These are phyloP conservation scores for Flexamia atlantica DNA, from an alignment of 2,888 invertebrate genomes.

Conservation along the genomic window DNA sequence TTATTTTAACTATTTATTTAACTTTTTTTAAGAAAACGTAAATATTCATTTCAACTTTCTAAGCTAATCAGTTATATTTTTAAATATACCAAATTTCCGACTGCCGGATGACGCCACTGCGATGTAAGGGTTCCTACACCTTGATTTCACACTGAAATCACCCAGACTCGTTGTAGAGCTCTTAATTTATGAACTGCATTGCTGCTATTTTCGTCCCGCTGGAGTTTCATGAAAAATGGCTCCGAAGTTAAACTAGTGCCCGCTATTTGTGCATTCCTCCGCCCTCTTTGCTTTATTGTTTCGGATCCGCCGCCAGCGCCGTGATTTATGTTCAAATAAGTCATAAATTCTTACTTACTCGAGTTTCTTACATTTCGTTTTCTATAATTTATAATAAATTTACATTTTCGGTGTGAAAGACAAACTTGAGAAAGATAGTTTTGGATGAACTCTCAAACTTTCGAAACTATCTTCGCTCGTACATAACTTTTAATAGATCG, in stretches of 20 bases:
- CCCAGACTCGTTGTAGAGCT: background rate
- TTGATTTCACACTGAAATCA: constrained; percentile 47
- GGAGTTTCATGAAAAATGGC: constrained; percentile 42
- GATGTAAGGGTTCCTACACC: background rate
- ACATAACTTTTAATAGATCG: too few relatives aligned
- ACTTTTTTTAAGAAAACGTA: too few relatives aligned
- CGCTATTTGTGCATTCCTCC: constrained; percentile 40
- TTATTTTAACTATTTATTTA: too few relatives aligned
- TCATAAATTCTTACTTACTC: constrained; percentile 32
- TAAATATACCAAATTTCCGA: too few relatives aligned
- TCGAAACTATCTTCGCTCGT: too few relatives aligned
- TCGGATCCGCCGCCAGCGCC: constrained; percentile 6
- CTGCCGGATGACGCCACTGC: too few relatives aligned
- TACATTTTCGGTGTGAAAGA: background rate
- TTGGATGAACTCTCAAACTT: too few relatives aligned
- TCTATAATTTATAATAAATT: constrained; percentile 6
- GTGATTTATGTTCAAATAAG: constrained; percentile 33
- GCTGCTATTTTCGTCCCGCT: constrained; percentile 35
- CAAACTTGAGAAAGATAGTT: too few relatives aligned
- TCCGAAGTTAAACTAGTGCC: constrained; percentile 42
- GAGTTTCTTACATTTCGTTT: constrained; percentile 26
- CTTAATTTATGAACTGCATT: constrained; percentile 39
- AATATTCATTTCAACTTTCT: too few relatives aligned
- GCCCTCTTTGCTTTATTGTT: constrained; percentile 44
- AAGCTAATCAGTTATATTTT: too few relatives aligned